Evolutionary conservation across 2,113 vertebrate genomes (phyloP).

Genomic region (Halichoeres trimaculatus): DNA sequence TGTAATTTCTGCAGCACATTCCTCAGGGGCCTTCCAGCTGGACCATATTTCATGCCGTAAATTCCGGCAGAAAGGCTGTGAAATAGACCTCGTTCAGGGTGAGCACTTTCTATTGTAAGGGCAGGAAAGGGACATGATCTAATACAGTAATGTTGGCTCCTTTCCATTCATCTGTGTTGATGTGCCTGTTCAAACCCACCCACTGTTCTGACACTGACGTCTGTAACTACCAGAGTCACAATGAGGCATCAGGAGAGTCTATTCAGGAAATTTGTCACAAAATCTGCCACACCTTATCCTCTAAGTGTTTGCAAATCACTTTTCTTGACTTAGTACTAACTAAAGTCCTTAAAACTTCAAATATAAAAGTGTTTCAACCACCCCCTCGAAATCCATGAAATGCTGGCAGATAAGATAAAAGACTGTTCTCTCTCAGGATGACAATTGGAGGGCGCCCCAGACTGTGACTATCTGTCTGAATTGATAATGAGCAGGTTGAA

Average conservation of each 20-base stretch:
- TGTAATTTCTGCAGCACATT: not conserved
- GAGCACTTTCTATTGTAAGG: not conserved
- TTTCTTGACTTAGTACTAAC: not conserved
- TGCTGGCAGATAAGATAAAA: conserved; percentile 32
- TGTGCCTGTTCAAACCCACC: not conserved
- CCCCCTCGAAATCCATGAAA: conserved; percentile 15
- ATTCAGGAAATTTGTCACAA: not conserved
- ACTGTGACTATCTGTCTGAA: not conserved
- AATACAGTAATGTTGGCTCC: not conserved
- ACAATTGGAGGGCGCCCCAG: conserved; percentile 17
- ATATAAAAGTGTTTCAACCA: not conserved
- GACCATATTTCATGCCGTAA: not conserved
- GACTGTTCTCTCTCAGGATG: conserved; percentile 6
- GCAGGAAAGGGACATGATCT: not conserved
- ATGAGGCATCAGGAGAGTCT: not conserved
- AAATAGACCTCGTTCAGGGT: conserved; percentile 4
- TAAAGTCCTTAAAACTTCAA: not conserved
- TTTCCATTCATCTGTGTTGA: not conserved
- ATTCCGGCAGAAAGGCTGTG: conserved; percentile 8
- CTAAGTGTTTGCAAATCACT: not conserved
- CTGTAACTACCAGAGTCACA: not conserved
- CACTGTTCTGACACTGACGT: not conserved
- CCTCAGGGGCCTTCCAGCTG: not conserved
- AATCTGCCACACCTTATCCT: no score
- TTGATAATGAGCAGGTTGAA: not conserved